A percentile compares a stretch with the other conserved stretches of the same genome.
Evolutionary conservation across 92 coral and sea anemone species (phyloP).

Genomic region (Bergia sp.): DNA sequence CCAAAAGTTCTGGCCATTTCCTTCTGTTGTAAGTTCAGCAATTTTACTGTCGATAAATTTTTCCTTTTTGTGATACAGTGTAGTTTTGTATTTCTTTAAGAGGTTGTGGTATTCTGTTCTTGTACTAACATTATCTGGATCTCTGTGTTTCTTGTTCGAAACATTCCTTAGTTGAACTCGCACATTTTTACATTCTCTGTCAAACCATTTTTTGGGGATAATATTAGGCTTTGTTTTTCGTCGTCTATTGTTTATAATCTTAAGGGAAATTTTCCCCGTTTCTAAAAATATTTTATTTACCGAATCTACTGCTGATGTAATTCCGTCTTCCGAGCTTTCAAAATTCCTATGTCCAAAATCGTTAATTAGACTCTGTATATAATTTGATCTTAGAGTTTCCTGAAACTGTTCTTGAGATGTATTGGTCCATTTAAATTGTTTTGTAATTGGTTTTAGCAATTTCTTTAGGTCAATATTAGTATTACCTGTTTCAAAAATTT

Average conservation of each 20-base stretch:
- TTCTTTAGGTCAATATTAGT: conserved; percentile 14
- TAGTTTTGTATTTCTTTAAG: neutral
- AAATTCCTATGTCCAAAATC: neutral
- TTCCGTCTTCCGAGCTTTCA: too few relatives aligned
- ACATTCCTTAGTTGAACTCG: conserved; percentile 33
- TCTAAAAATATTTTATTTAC: too few relatives aligned
- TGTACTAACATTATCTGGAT: conserved; percentile 1
- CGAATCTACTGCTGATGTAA: too few relatives aligned
- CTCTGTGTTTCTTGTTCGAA: too few relatives aligned
- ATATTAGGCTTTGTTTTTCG: too few relatives aligned
- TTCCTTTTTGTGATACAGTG: neutral
- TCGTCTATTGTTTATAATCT: too few relatives aligned
- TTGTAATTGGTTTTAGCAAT: neutral
- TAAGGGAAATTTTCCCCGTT: too few relatives aligned
- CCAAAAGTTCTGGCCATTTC: conserved; percentile 22
- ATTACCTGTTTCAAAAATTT: conserved; percentile 1
- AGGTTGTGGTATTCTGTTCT: conserved; percentile 14
- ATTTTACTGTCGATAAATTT: conserved; percentile 2
- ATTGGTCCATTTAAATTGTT: conserved; percentile 12
- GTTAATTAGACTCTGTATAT: conserved; percentile 8
- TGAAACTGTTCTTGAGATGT: neutral
- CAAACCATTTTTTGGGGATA: conserved; percentile 29
- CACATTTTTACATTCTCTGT: conserved; percentile 14
- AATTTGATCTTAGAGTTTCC: neutral
- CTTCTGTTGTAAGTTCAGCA: neutral